These are phyloP conservation scores for Tiliqua scincoides DNA, from an alignment of 2,113 vertebrate genomes.

Conservation along the genomic window DNA sequence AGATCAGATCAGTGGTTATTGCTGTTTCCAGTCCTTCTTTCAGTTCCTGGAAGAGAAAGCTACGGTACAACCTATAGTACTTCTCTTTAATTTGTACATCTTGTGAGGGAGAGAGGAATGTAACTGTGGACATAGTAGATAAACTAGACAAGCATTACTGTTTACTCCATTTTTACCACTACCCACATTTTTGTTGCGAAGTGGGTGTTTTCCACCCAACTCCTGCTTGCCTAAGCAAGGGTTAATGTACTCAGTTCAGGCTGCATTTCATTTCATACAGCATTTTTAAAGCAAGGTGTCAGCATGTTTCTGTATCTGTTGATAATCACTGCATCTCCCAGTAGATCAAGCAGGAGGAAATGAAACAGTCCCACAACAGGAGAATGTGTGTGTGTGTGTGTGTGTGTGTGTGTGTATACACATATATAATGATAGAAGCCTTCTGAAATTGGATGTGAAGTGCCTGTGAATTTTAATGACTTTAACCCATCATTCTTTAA, in stretches of 20 bases:
- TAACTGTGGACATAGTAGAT: neutral
- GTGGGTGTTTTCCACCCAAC: neutral
- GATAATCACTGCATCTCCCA: conserved; percentile 47
- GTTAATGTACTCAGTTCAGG: conserved; percentile 46
- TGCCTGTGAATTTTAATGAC: conserved; percentile 47
- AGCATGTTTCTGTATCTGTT: conserved; percentile 47
- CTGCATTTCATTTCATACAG: neutral
- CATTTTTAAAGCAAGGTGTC: conserved; percentile 34
- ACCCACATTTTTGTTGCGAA: neutral
- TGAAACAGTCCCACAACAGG: conserved; percentile 51
- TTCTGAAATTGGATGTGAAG: conserved; percentile 32
- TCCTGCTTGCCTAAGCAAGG: conserved; percentile 26
- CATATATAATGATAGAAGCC: conserved; percentile 30
- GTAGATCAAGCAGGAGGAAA: conserved; percentile 53
- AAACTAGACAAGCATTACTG: neutral
- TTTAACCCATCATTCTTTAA: neutral
- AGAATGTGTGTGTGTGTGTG: neutral
- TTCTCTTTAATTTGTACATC: neutral
- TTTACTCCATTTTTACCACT: neutral
- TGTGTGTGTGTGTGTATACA: too few species aligned
- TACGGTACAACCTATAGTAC: too few species aligned
- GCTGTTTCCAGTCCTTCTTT: too few species aligned
- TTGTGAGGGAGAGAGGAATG: neutral
- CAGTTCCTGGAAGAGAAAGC: too few species aligned
- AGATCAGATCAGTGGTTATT: too few species aligned